Percentiles rank a stretch among this genome's conserved stretches.
Conservation (phyloP, 2,113 vertebrate genomes). For the Epinephelus cyanopodus region DNA sequence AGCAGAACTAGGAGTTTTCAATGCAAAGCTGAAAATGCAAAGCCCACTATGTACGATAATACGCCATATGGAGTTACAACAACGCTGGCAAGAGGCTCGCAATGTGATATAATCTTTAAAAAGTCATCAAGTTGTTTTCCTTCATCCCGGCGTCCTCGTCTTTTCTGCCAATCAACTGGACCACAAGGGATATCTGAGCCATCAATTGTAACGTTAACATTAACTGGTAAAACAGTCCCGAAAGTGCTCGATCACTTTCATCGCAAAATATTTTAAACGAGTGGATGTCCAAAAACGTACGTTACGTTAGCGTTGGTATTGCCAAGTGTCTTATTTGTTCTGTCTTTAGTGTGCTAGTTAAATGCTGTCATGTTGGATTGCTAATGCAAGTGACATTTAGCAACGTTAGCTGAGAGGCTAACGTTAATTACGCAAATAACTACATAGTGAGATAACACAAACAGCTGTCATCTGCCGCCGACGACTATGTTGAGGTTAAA, state of each 20-base stretch:
- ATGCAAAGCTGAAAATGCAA: not conserved
- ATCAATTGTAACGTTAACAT: not conserved
- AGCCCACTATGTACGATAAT: not conserved
- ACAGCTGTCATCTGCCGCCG: slow-evolving; percentile 19
- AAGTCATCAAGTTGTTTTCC: slow-evolving; percentile 39
- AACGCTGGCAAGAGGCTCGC: not conserved
- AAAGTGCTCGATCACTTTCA: not conserved
- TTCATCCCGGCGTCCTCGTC: slow-evolving; percentile 32
- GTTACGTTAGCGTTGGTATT: too few species aligned
- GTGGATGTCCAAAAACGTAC: not conserved
- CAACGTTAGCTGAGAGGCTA: slow-evolving; percentile 49
- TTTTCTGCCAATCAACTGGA: slow-evolving; percentile 28
- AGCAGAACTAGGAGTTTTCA: not conserved
- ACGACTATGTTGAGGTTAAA: not conserved
- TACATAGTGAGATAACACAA: not conserved
- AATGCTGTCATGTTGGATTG: not conserved
- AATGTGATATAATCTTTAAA: slow-evolving; percentile 1
- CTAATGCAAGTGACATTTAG: slow-evolving; percentile 36
- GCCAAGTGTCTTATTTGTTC: not conserved
- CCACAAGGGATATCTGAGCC: not conserved
- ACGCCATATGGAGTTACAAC: not conserved
- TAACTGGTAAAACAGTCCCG: not conserved
- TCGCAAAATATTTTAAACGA: not conserved
- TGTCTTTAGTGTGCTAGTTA: not conserved
- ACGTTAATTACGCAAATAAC: slow-evolving; percentile 40